Percentiles rank a stretch among this genome's conserved stretches.
phyloP scores from a whole-genome alignment of 2,797 vertebrate species.

The Mallotus villosus region DNA sequence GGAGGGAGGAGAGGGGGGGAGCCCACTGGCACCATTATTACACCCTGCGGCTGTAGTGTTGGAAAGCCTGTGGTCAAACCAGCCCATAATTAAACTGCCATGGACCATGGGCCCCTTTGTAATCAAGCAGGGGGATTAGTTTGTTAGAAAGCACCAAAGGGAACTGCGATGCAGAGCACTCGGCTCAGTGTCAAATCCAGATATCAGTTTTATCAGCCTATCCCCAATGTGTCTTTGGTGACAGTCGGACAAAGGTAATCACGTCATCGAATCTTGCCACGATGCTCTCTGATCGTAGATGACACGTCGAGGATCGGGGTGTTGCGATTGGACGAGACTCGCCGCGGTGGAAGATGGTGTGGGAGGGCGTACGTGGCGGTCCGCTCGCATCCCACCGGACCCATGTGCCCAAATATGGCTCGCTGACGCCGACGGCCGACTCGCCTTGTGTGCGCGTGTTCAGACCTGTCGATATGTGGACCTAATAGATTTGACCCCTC shows the following conservation, averaged over 20 bases:
- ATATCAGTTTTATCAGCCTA: constrained; percentile 33
- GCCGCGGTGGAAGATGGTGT: too few relatives aligned
- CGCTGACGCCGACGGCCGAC: too few relatives aligned
- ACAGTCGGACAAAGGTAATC: too few relatives aligned
- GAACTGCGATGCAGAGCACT: constrained; percentile 28
- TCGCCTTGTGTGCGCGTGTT: background rate
- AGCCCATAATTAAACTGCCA: constrained; percentile 58
- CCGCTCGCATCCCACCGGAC: too few relatives aligned
- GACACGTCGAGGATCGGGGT: constrained; percentile 5
- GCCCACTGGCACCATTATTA: constrained; percentile 50
- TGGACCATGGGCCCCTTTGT: constrained; percentile 40
- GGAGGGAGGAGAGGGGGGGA: constrained; percentile 23
- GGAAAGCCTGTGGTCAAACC: constrained; percentile 46
- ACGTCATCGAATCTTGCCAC: too few relatives aligned
- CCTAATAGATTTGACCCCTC: constrained; percentile 8
- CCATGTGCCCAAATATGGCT: too few relatives aligned
- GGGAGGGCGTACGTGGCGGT: too few relatives aligned
- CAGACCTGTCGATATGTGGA: constrained; percentile 11
- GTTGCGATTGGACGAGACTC: too few relatives aligned
- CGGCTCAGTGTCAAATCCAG: constrained; percentile 28
- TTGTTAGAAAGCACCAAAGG: constrained; percentile 26
- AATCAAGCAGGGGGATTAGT: constrained; percentile 37
- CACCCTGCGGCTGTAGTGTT: constrained; percentile 42
- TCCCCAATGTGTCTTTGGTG: background rate
- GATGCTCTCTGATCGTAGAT: too few relatives aligned